Evolutionary conservation across 1,140 invertebrate species (phyloP).

Genomic region (Bicyclus anynana): DNA sequence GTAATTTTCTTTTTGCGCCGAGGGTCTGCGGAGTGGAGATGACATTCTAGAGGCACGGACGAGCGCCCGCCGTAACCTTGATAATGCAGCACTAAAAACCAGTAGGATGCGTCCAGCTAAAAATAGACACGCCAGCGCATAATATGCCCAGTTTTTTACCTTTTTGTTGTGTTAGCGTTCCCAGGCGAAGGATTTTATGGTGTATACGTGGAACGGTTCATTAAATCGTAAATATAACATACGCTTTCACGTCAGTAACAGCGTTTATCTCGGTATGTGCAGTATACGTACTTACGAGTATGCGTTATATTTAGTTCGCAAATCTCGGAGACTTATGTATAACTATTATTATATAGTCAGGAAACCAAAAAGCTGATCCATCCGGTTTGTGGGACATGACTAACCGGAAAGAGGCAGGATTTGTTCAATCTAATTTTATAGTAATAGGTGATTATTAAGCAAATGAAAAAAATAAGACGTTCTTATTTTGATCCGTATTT

Average conservation of each 20-base stretch:
- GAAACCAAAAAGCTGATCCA: constrained; percentile 16
- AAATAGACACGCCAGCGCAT: constrained; percentile 58
- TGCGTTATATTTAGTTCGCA: constrained; percentile 13
- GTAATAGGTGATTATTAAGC: no score
- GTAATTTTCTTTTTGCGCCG: constrained; percentile 41
- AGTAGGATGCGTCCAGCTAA: constrained; percentile 67
- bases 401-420: not conserved
- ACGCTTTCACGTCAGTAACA: constrained; percentile 30
- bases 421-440: no score
- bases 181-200: constrained; percentile 56
- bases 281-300: not conserved
- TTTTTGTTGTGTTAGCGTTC: constrained; percentile 42
- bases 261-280: constrained; percentile 22
- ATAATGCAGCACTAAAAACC: constrained; percentile 62
- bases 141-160: constrained; percentile 52
- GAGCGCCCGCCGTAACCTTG: constrained; percentile 56
- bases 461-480: no score
- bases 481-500: no score
- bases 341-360: not conserved
- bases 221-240: constrained; percentile 49
- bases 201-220: constrained; percentile 50
- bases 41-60: constrained; percentile 51
- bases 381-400: constrained; percentile 3
- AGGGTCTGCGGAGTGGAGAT: constrained; percentile 41
- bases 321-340: not conserved